Evolutionary conservation across 2,797 vertebrate species (phyloP).

Genomic region (Phataginus tetradactyla): DNA sequence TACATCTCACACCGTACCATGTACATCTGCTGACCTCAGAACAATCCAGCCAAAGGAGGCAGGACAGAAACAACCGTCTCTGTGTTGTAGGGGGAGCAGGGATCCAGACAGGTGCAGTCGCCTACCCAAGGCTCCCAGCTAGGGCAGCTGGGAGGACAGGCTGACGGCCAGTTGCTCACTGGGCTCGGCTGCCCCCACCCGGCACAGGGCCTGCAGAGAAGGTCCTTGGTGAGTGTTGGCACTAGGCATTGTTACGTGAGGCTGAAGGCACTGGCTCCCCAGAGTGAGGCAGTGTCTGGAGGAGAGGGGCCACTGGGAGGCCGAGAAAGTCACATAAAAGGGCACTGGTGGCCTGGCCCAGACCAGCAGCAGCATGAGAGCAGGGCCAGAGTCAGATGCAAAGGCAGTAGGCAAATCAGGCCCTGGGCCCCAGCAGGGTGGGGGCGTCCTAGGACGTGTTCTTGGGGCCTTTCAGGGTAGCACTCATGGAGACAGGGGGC

Average conservation of each 20-base stretch:
- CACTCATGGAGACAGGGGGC: background rate
- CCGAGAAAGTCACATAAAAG: background rate
- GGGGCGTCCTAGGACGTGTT: background rate
- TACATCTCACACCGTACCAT: rapidly evolving
- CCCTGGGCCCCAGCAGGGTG: no score
- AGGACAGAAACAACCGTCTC: rapidly evolving
- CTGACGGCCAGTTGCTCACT: background rate
- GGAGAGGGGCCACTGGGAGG: rapidly evolving
- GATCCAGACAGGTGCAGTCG: background rate
- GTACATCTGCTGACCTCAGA: background rate
- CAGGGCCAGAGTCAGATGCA: background rate
- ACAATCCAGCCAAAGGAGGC: background rate
- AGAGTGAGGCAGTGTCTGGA: background rate
- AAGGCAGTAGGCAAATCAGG: no score
- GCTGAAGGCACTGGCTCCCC: background rate
- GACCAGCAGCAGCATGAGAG: background rate
- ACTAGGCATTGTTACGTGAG: background rate
- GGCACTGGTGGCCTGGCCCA: background rate
- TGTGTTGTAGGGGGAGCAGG: background rate
- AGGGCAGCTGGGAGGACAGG: no score
- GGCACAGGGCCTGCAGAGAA: background rate
- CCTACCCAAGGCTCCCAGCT: rapidly evolving
- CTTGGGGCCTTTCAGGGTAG: background rate
- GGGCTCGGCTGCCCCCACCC: rapidly evolving
- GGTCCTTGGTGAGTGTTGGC: background rate